Percentiles rank a stretch among this genome's conserved stretches.
These are phyloP conservation scores for Nephrotoma guestfalica DNA, from an alignment of 2,888 invertebrate species.

Conservation along the genomic window DNA sequence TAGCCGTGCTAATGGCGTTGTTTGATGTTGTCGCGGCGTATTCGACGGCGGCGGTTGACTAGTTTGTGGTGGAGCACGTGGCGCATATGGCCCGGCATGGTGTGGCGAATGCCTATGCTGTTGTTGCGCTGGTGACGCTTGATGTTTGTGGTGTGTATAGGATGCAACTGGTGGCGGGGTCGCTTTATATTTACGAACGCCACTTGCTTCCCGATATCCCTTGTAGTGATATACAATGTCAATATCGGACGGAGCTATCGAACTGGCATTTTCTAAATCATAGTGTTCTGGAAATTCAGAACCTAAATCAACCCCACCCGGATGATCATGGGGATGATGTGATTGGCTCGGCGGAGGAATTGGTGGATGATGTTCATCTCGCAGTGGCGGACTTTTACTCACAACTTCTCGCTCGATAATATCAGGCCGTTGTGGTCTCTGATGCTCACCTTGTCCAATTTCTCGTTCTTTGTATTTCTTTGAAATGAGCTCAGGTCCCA, in stretches of 20 bases:
- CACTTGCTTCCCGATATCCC: conserved; percentile 74
- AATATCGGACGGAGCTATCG: conserved; percentile 93
- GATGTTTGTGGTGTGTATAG: conserved; percentile 64
- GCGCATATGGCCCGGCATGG: conserved; percentile 59
- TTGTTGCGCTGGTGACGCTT: conserved; percentile 43
- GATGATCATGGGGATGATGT: conserved; percentile 58
- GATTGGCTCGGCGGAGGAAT: conserved; percentile 57
- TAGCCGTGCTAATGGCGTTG: conserved; percentile 76
- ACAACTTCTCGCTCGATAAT: conserved; percentile 84
- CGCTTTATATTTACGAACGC: conserved; percentile 75
- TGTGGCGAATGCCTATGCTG: conserved; percentile 67
- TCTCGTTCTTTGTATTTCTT: conserved; percentile 83
- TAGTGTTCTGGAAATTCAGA: conserved; percentile 83
- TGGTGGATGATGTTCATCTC: conserved; percentile 68
- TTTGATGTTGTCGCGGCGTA: conserved; percentile 62
- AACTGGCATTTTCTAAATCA: conserved; percentile 92
- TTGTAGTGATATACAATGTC: conserved; percentile 95
- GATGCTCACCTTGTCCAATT: conserved; percentile 53
- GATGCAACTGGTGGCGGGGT: conserved; percentile 67
- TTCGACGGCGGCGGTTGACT: conserved; percentile 53
- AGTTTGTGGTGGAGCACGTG: conserved; percentile 53
- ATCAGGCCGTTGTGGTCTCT: conserved; percentile 77
- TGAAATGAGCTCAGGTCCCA: conserved; percentile 72
- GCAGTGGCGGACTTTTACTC: conserved; percentile 64
- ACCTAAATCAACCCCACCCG: conserved; percentile 56